Base-by-base conservation (phyloP, 2,888 invertebrate genomes). In the Lacanobia oleracea region DNA sequence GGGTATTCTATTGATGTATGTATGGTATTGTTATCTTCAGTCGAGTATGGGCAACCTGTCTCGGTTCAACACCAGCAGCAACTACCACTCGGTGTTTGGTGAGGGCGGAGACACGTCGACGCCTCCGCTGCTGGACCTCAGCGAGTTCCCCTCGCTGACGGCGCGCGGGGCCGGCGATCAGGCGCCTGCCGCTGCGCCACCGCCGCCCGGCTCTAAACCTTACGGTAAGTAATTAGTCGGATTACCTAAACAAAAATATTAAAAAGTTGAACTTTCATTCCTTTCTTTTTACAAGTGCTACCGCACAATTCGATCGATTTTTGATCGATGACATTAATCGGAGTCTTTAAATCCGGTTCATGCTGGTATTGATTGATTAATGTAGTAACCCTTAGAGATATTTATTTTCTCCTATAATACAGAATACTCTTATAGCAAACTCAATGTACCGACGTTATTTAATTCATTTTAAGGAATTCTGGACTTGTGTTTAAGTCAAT, bases 81-180 rank as follows among this genome's bases (percentile, higher is more conserved):
- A 96, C 94, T 98, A 98, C 96, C 98, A 98, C 94, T 98, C 98
- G 89, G 98, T 98, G 94, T 98, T 98, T 91, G 97, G 97, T 77
- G 97, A 97, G 89, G 97, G 98, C 81, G 97, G 97, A 82, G 97
- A 97, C 91, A 97, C 97, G 89, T 97, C 97, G 90, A 98, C 98
- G 90, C 98, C 98, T 81, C 98, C 98, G 85, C 97, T 98, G 85
- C 96, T 99, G 89, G 99, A 99, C 96, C 97, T 98, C 86, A 98
- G 98, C 91, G 99, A 99, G 96, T 99, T 99, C 95, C 99, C 99
- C 81, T 98, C 98, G 87, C 96, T 99, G 91, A 98, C 98, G 89
- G 98, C 98, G 94, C 97, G 98, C 92, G 98, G 98, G 87, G 97
- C 97, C 88, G 97, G 97, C 86, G 97, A 97, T 96, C 97, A 97